Evolutionary conservation across 2,797 vertebrate species (phyloP).

Genomic region (Xiphorhynchus erythropygius): DNA sequence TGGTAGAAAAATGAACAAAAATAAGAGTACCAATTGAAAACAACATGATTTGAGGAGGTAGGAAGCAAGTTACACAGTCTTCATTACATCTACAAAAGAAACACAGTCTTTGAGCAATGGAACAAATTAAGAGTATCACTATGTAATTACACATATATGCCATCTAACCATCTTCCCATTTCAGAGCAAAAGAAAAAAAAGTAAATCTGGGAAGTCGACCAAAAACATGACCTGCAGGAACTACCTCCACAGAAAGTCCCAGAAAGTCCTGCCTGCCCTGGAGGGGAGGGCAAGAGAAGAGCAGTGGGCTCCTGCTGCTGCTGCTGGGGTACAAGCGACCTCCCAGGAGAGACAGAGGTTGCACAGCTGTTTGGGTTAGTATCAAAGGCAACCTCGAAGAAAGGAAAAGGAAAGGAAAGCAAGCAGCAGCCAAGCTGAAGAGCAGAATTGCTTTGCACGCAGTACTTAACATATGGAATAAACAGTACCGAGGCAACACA

Average conservation of each 20-base stretch:
- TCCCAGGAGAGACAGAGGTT: conserved; percentile 41
- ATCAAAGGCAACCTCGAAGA: conserved; percentile 48
- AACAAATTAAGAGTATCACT: conserved; percentile 1
- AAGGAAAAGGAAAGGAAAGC: conserved; percentile 61
- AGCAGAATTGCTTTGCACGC: conserved; percentile 63
- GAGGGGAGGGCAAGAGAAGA: neutral
- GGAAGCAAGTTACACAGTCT: neutral
- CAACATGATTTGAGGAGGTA: neutral
- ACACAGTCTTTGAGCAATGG: neutral
- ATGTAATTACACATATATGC: neutral
- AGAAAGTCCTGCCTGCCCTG: neutral
- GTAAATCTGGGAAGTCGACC: neutral
- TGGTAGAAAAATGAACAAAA: neutral
- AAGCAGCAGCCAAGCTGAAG: conserved; percentile 46
- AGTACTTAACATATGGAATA: conserved; percentile 76
- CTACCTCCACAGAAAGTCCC: neutral
- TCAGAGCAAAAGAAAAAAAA: neutral
- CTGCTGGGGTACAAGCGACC: neutral
- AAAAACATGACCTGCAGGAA: conserved; percentile 17
- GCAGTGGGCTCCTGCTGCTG: neutral
- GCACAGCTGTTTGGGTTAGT: conserved; percentile 52
- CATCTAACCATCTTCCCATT: neutral
- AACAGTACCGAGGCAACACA: conserved; percentile 72
- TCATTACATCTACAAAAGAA: neutral
- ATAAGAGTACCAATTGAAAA: neutral